Evolutionary conservation across 2,797 vertebrate species (phyloP).

Genomic region (Phataginus tricuspis): DNA sequence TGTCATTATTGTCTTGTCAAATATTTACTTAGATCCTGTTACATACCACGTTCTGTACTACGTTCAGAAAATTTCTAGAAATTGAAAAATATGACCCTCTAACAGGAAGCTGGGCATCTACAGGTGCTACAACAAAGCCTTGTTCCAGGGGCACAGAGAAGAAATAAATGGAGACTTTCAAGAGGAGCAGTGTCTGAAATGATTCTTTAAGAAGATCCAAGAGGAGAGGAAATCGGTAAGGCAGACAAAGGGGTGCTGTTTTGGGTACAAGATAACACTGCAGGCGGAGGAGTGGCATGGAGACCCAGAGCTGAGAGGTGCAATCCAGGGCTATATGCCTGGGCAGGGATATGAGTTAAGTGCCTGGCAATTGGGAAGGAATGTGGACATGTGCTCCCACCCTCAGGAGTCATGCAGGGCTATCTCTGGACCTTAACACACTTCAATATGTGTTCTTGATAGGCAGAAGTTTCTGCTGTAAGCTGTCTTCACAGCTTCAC

Average conservation of each 20-base stretch:
- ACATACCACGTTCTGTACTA: neutral
- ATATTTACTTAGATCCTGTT: neutral
- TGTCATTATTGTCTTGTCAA: neutral
- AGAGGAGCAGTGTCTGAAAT: neutral
- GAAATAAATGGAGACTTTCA: neutral
- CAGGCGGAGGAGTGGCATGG: neutral
- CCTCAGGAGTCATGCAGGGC: neutral
- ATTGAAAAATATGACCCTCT: neutral
- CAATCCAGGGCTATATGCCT: neutral
- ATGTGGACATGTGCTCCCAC: neutral
- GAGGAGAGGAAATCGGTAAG: neutral
- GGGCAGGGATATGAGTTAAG: neutral
- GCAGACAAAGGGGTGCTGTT: neutral
- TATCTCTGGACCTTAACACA: neutral
- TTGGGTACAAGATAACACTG: neutral
- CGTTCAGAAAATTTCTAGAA: neutral
- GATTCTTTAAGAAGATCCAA: neutral
- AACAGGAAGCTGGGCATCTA: neutral
- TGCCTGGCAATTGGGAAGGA: slow-evolving; percentile 59
- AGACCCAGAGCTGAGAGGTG: neutral
- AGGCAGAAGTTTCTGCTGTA: neutral
- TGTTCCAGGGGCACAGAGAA: neutral
- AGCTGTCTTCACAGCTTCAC: neutral
- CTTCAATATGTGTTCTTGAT: neutral
- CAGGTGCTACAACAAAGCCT: neutral